These are phyloP conservation scores for Tragelaphus strepsiceros DNA, from an alignment of 2,113 vertebrate species.

Conservation along the genomic window DNA sequence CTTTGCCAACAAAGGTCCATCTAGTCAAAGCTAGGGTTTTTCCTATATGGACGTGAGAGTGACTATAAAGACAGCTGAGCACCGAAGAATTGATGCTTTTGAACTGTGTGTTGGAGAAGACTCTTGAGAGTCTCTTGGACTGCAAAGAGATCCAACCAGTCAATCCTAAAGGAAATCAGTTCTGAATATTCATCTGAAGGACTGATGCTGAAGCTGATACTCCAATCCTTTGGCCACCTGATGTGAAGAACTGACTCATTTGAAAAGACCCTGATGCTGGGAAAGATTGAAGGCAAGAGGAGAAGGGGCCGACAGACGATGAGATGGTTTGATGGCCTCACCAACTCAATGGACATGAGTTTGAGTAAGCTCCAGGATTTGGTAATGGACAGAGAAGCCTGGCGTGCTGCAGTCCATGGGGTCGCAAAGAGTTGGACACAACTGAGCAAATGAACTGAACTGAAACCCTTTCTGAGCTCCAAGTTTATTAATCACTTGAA, in stretches of 20 bases:
- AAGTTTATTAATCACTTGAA: not conserved
- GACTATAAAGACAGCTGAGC: not conserved
- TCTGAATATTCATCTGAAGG: not conserved
- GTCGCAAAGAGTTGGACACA: not conserved
- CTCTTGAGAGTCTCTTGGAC: not conserved
- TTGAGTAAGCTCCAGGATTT: not conserved
- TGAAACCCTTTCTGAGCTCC: not conserved
- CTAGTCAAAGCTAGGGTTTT: not conserved
- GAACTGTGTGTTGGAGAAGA: not conserved
- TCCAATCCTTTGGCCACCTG: not conserved
- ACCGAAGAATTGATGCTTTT: not conserved
- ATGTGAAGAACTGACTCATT: not conserved
- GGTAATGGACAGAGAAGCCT: not conserved
- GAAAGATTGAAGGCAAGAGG: not conserved
- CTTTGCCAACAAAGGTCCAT: not conserved
- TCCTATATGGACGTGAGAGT: not conserved
- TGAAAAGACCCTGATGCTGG: not conserved
- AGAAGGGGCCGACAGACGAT: not conserved
- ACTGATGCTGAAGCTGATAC: not conserved
- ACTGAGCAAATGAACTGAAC: not conserved
- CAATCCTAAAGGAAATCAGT: not conserved
- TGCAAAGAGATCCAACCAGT: not conserved
- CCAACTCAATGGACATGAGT: not conserved
- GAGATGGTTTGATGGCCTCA: not conserved
- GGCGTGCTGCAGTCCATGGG: not conserved